phyloP scores from a whole-genome alignment of 2,113 vertebrate species.

The Smithornis capensis region DNA sequence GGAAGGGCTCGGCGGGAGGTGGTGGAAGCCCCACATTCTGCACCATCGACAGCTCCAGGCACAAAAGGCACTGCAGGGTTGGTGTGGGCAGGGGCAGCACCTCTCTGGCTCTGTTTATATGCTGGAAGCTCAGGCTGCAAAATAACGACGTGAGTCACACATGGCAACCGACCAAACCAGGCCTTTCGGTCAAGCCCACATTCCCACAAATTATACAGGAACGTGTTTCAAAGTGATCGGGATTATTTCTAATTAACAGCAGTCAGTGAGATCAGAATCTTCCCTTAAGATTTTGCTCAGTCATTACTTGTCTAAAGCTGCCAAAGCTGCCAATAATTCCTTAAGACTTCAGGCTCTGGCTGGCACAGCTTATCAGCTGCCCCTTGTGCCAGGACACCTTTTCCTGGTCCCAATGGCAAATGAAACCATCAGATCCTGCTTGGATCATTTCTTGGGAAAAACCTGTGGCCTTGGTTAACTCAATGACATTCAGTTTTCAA shows the following conservation, averaged over 20 bases:
- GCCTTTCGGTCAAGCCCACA: neutral
- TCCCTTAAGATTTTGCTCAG: neutral
- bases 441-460: neutral
- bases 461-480: neutral
- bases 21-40: constrained; percentile 19
- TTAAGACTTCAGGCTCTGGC: neutral
- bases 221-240: neutral
- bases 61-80: neutral
- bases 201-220: neutral
- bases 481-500: neutral
- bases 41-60: neutral
- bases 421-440: neutral
- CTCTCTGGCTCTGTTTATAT: neutral
- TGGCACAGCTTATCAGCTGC: neutral
- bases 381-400: neutral
- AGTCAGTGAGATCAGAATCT: neutral
- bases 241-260: neutral
- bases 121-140: neutral
- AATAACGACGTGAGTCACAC: neutral
- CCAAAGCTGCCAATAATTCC: constrained; percentile 7
- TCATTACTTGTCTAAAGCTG: neutral
- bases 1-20: neutral
- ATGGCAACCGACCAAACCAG: neutral
- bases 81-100: neutral
- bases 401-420: neutral